Evolutionary conservation across 2,888 invertebrate genomes (phyloP).

Genomic region (Diplolepis rosae): DNA sequence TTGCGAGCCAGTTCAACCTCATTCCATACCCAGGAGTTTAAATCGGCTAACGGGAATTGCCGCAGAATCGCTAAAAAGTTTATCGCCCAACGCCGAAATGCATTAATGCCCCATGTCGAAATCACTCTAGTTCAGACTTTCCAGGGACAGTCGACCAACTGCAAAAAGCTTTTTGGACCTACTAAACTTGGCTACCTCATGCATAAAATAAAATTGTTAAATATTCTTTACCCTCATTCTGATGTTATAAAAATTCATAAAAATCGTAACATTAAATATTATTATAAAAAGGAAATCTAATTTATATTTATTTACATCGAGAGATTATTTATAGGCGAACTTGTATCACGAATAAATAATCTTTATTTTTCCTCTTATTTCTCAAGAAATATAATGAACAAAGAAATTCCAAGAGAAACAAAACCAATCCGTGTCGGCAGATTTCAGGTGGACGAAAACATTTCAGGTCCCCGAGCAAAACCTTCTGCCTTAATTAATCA

Average conservation of each 20-base stretch:
- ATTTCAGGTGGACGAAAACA: constrained; percentile 14
- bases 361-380: neutral
- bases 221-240: too few relatives aligned
- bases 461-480: constrained; percentile 13
- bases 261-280: too few relatives aligned
- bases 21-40: constrained; percentile 47
- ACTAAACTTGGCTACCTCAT: constrained; percentile 5
- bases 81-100: constrained; percentile 55
- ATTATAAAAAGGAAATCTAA: too few relatives aligned
- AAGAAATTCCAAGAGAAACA: neutral
- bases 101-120: constrained; percentile 47
- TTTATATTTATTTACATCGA: too few relatives aligned
- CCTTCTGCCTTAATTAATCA: constrained; percentile 23
- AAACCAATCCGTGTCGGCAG: constrained; percentile 2
- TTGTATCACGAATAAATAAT: too few relatives aligned
- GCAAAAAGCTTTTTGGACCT: constrained; percentile 21
- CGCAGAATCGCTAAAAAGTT: constrained; percentile 55
- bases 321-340: too few relatives aligned
- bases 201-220: neutral
- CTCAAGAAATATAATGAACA: neutral
- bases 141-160: constrained; percentile 21
- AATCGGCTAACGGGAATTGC: constrained; percentile 51
- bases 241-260: too few relatives aligned
- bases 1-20: constrained; percentile 45
- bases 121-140: constrained; percentile 23